Percentiles rank a stretch among this genome's conserved stretches.
Evolutionary conservation across 1,140 invertebrate genomes (phyloP).

Genomic region (Rhopalosiphum maidis): DNA sequence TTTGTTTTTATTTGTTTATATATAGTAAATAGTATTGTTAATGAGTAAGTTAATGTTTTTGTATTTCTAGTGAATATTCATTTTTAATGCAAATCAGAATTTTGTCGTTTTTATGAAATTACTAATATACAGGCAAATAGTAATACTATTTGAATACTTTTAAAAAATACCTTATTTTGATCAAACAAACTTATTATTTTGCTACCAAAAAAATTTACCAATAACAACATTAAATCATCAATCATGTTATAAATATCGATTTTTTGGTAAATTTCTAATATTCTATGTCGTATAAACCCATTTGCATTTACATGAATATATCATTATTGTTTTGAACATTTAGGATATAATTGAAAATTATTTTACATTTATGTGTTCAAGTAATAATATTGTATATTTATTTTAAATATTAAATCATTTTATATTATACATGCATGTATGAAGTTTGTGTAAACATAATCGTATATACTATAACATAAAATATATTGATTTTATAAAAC

Average conservation of each 20-base stretch:
- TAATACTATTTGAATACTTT: not conserved
- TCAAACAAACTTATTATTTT: not conserved
- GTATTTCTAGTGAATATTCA: not conserved
- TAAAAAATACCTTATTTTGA: not conserved
- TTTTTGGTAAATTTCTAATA: not conserved
- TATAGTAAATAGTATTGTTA: not conserved
- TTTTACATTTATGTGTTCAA: conserved; percentile 7
- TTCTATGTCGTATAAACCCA: not conserved
- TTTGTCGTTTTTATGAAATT: not conserved
- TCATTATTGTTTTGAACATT: not conserved
- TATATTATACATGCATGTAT: not conserved
- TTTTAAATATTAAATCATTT: not conserved
- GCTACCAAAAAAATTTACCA: not conserved
- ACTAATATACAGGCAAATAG: not conserved
- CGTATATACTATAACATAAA: not conserved
- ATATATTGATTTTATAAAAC: not conserved
- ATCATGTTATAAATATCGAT: not conserved
- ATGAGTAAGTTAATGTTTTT: not conserved
- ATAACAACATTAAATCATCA: not conserved
- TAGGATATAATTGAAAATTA: not conserved
- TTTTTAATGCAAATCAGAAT: not conserved
- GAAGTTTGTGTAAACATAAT: not conserved
- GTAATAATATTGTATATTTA: not conserved
- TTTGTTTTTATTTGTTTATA: not conserved
- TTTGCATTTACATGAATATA: not conserved